Base-by-base conservation (phyloP, 2,888 invertebrate genomes). In the Temnothorax ravouxi region DNA sequence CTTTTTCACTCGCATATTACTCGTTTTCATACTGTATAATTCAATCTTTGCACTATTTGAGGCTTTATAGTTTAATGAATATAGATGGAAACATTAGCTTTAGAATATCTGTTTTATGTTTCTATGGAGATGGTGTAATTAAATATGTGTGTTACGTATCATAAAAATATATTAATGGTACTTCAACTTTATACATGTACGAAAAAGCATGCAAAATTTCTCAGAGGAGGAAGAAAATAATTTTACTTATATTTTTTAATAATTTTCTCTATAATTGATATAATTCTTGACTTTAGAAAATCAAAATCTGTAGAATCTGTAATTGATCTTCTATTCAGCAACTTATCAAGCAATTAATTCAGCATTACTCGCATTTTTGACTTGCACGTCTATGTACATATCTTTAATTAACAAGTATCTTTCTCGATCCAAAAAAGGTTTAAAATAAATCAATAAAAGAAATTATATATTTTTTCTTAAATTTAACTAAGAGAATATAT, bases 41-140 rank as follows among this genome's bases (percentile, higher is more conserved):
- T 71, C 71, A 79, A 71, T 79, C 21, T 47, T 69, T 79, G 69
- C 11, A 54, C 56, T 79, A 62, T 79, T 79, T 59, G 21, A 79
- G 47, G 47, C 15, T 77, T 77, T 67, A 61, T 50, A 38, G 52
- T 38, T 76, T 71, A 59, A 79, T 79, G 59, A 47, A 50, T 69
- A 59, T 56, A 69, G 47, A 69, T 79, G 71, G 34, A 6, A 69
- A 71, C 25, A 71, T 59, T 79, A 79, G 18, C 59, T n/a, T n/a
- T 59, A 13, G 13, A 38, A 38, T 38, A 25, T 71, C 47, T 59
- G 13, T 79, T 59, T 71, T 71, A 59, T 13, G 47, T 79, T 69
- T 79, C 59, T 59, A 71, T 59, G 41, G 34, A 79, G 18, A 25
- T 50, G 13, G 47, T 59, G 29, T 71, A 79, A 79, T 59, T 71